Evolutionary conservation across 2,888 invertebrate genomes (phyloP).

Genomic region (Noctua pronuba): DNA sequence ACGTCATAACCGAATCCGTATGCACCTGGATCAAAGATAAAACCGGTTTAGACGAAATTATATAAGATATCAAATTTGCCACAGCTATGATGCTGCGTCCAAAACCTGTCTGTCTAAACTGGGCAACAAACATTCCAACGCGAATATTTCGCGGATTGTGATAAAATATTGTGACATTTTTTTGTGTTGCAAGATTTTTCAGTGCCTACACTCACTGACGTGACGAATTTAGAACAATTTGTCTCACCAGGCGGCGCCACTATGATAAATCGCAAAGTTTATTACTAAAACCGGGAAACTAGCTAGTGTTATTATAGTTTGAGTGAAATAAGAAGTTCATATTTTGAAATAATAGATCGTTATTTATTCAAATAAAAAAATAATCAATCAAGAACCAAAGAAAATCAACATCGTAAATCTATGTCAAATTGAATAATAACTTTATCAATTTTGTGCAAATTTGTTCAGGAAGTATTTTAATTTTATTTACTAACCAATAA

Average conservation of each 20-base stretch:
- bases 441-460: slow-evolving; percentile 10
- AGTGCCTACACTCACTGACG: no score
- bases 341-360: neutral
- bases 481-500: slow-evolving; percentile 8
- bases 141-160: slow-evolving; percentile 35
- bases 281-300: slow-evolving; percentile 46
- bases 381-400: slow-evolving; percentile 2
- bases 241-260: slow-evolving; percentile 49
- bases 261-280: slow-evolving; percentile 54
- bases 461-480: slow-evolving; percentile 14
- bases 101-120: slow-evolving; percentile 53
- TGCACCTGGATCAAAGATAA: slow-evolving; percentile 87
- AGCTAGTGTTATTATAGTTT: slow-evolving; percentile 19
- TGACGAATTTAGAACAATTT: slow-evolving; percentile 58
- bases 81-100: slow-evolving; percentile 19
- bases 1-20: slow-evolving; percentile 95
- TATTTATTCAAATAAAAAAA: slow-evolving; percentile 11
- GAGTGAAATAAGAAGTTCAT: neutral
- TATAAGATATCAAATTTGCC: slow-evolving; percentile 42
- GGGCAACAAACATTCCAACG: slow-evolving; percentile 39
- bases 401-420: neutral
- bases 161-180: slow-evolving; percentile 37
- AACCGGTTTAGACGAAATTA: slow-evolving; percentile 29
- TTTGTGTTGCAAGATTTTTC: slow-evolving; percentile 43
- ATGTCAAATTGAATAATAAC: slow-evolving; percentile 14